phyloP scores from a whole-genome alignment of 2,888 invertebrate species.

The Myopa testacea region DNA sequence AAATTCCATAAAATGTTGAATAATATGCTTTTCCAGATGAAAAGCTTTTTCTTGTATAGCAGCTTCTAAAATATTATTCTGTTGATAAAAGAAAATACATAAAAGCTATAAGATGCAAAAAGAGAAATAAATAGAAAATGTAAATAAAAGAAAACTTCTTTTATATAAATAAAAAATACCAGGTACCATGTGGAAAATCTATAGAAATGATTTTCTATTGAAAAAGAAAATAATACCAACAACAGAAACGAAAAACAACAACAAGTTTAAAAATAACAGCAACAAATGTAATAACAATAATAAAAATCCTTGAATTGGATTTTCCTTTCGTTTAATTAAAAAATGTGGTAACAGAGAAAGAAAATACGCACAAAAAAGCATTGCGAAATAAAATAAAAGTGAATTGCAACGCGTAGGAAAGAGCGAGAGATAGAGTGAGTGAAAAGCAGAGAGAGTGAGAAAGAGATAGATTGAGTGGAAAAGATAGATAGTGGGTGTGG shows the following conservation, averaged over 20 bases:
- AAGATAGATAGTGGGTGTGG: too few relatives aligned
- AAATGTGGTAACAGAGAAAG: not conserved
- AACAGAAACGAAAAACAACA: slow-evolving; percentile 29
- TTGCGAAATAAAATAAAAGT: slow-evolving; percentile 3
- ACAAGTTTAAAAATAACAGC: slow-evolving; percentile 15
- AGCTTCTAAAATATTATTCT: too few relatives aligned
- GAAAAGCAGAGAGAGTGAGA: not conserved
- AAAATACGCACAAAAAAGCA: too few relatives aligned
- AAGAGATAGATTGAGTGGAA: not conserved
- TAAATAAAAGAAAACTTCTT: not conserved
- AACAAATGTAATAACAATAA: not conserved
- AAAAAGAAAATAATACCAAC: not conserved
- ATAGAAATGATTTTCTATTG: not conserved
- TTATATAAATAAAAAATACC: not conserved
- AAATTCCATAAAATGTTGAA: too few relatives aligned
- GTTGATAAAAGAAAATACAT: not conserved
- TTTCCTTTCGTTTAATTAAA: slow-evolving; percentile 33
- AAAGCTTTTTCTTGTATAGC: too few relatives aligned
- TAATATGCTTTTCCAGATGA: too few relatives aligned
- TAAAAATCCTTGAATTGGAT: not conserved
- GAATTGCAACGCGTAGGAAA: slow-evolving; percentile 17
- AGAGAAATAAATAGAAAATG: not conserved
- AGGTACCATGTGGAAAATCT: not conserved
- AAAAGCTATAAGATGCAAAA: not conserved
- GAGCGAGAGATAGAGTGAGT: not conserved